phyloP scores from a whole-genome alignment of 2,888 invertebrate genomes.

The Coelopa pilipes region DNA sequence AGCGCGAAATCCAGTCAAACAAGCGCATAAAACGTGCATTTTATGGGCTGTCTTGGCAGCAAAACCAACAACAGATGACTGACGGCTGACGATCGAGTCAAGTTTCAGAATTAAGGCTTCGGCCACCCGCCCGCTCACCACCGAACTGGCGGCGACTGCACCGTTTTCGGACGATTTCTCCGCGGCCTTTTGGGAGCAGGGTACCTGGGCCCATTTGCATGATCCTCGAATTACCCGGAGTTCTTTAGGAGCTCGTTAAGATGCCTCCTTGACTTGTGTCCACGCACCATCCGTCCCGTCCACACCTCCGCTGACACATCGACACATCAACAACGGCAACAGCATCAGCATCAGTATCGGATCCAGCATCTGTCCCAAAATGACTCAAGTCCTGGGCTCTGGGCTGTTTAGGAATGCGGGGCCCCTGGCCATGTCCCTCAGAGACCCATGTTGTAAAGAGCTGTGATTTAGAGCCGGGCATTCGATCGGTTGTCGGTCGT shows the following conservation, averaged over 20 bases:
- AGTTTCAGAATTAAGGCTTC: background rate
- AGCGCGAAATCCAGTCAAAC: constrained; percentile 1
- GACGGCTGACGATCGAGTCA: constrained; percentile 24
- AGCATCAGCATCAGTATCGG: too few relatives aligned
- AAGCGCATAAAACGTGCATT: constrained; percentile 24
- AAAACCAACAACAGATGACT: constrained; percentile 22
- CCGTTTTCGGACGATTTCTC: too few relatives aligned
- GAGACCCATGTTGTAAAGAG: constrained; percentile 8
- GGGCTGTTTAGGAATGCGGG: too few relatives aligned
- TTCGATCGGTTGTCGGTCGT: constrained; percentile 5
- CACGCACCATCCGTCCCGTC: too few relatives aligned
- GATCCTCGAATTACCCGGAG: background rate
- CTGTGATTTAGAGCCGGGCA: constrained; percentile 1
- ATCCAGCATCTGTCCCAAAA: constrained; percentile 2
- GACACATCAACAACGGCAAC: background rate
- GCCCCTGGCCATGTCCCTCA: background rate
- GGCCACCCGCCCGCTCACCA: background rate
- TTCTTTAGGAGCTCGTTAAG: constrained; percentile 24
- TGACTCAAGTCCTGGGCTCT: constrained; percentile 7
- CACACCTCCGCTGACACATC: background rate
- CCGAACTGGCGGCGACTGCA: background rate
- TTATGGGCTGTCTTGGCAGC: constrained; percentile 12
- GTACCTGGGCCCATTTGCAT: background rate
- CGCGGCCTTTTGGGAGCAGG: background rate
- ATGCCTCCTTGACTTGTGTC: background rate